Base-by-base conservation (phyloP, 2,113 vertebrate genomes). In the Cryptotis parvus region DNA sequence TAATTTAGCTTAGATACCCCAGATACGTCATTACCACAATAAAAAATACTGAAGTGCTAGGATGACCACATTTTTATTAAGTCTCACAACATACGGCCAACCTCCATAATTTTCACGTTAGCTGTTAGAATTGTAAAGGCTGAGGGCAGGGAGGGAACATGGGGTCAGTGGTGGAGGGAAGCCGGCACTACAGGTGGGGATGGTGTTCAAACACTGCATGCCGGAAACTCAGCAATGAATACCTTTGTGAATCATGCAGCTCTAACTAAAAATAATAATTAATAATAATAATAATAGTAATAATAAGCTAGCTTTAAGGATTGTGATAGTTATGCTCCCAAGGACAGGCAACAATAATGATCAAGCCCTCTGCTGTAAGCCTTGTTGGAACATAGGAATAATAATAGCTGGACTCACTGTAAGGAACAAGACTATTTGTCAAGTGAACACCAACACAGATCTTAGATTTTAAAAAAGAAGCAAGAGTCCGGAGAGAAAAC, bases 41-140 rank as follows among this genome's bases (percentile, higher is more conserved):
- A 87, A 82, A 78, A n/a, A 87, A 49, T 10, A 49, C 31, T 0
- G 29, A 74, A 74, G 29, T 41, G 79, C 68, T 69, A 89, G 43
- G 89, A 87, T 45, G 37, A 63, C 39, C 45, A 84, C 31, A 63
- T 31, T 83, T 82, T 82, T 58, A 55, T 84, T 83, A 29, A 89
- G 31, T 87, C 75, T 72, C 55, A 91, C 68, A 82, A 55, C 31
- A 74, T 37, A 87, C 89, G 83, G 39, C 52, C 43, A 88, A 27
- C 83, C 69, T 82, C 39, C 69, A 69, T 73, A 41, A 91, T n/a
- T 65, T 61, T 6, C 26, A 31, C 91, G 20, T 26, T 79, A 95
- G 24, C 76, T 89, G 31, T 81, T 55, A 61, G 10, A 49, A 49
- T 49, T 49, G 45, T 14, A 49, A 49, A 14, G 45, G 45, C 45